Evolutionary conservation across 2,888 invertebrate genomes (phyloP), one percentile per base, ranked within the genome.

Genomic region (Sussaba pulchella): DNA sequence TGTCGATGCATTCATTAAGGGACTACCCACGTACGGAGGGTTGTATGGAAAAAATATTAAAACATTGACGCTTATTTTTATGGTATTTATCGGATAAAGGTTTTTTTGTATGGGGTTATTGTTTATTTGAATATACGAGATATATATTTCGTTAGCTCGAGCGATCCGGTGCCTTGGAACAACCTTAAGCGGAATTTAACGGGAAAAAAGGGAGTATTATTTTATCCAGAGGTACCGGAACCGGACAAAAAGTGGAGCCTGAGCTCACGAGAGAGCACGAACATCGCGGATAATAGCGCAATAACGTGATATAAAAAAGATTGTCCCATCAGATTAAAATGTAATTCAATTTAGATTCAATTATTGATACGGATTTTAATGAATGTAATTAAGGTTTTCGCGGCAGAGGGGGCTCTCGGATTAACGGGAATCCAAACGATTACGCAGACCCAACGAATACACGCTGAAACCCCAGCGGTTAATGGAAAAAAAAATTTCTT

Each of bases 261-360:
- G 47, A 14, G n/a, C 17, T 36, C 26, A 45, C 47, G 6, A 41
- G 14, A 24, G 73, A n/a, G n/a, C 45, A 31, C n/a, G 19, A 21
- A 31, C 21, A 67, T 26, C 70, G 43, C 47, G 64, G 64, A 59
- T 74, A 74, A 74, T 74, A 70, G 74, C 43, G 70, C 64, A 63
- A 57, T 74, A 77, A 69, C 76, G 78, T 72, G 75, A 82, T 79
- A 85, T 82, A 85, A 86, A 85, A 85, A 85, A n/a, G 85, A 85
- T 85, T 83, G 75, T 78, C 78, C 57, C 66, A 12, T 59, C 72
- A 85, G 86, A 85, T 85, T 84, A 85, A 85, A 84, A 84, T 84
- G 85, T 84, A 81, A 85, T 86, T 85, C 85, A 87, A 86, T 86
- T 85, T 83, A 85, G 85, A 85, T 84, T 84, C 82, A 85, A 86